These are phyloP conservation scores for Anisognathus igniventris DNA, from an alignment of 2,797 vertebrate genomes.

Conservation along the genomic window DNA sequence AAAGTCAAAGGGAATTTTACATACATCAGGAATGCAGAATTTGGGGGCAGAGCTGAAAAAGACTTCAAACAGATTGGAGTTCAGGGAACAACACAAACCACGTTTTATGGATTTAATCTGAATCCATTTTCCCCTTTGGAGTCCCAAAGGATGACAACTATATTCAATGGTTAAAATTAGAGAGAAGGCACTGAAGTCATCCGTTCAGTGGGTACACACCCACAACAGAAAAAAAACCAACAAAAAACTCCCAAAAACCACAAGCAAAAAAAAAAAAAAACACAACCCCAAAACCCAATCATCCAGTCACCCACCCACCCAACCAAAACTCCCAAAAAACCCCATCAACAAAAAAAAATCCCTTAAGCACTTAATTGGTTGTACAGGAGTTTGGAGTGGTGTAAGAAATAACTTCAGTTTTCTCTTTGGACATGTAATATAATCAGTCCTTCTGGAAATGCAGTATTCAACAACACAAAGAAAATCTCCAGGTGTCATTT, in stretches of 20 bases:
- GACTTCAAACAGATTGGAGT: background rate
- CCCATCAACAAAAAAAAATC: background rate
- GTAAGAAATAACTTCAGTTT: background rate
- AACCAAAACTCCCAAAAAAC: background rate
- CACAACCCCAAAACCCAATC: background rate
- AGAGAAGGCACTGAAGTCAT: background rate
- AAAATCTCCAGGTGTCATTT: background rate
- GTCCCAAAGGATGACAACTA: background rate
- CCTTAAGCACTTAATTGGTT: background rate
- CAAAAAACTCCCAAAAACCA: background rate
- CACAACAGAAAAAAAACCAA: background rate
- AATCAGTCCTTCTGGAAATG: background rate
- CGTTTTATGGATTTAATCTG: background rate
- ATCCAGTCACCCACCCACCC: background rate
- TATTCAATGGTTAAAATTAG: background rate
- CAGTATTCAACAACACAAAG: background rate
- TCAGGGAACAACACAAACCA: background rate
- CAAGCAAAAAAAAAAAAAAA: background rate
- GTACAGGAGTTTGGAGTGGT: background rate
- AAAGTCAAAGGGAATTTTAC: slow-evolving; percentile 42
- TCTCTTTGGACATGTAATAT: background rate
- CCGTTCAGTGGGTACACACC: background rate
- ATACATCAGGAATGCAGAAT: background rate
- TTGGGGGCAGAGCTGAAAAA: background rate
- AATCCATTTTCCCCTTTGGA: background rate